Evolutionary conservation across 2,888 invertebrate genomes (phyloP), one percentile per base, ranked within the genome.

Genomic region (Tortrix viridana): DNA sequence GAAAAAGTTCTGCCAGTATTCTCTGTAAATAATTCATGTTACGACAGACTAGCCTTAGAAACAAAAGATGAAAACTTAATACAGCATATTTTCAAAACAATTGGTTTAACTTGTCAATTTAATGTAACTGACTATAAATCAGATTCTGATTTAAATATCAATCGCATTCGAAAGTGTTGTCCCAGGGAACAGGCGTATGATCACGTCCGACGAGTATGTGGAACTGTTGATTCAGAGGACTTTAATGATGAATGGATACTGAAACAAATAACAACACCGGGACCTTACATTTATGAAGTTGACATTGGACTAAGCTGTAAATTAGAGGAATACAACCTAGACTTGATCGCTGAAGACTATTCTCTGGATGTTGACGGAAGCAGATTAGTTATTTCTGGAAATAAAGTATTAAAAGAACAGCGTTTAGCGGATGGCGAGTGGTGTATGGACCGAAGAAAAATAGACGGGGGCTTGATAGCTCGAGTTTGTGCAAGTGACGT

Each of bases 141-240:
- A 16, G 66, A 72, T 65, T 68, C 72, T 32, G 72, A 69, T 46
- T 58, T 84, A 37, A 71, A 72, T 41, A 73, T 89, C 57, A 71
- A 80, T 61, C 79, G 81, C 57, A 72, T 92, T 32, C 75, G 82
- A 19, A 92, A 92, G 74, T 92, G 92, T 74, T 92, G 92, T 72
- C 81, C 81, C 9, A 75, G 67, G 53, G 85, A 86, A 20, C 78
- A 88, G 68, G 79, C 73, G 48, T 92, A 88, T 66, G 89, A 92
- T 65, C 68, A 73, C 12, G 65, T 73, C 14, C 75, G 75, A 64
- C 91, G 90, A 71, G 67, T 75, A 23, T 92, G 92, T 70, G 82
- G 79, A 71, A 64, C 72, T 6, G 71, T 69, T 61, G 65, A 67
- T 12, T 46, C 60, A n/a, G 67, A 71, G 38, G 75, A 59, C n/a